Base-by-base conservation (phyloP, 92 coral and sea anemone genomes). In the Porites lobata region DNA sequence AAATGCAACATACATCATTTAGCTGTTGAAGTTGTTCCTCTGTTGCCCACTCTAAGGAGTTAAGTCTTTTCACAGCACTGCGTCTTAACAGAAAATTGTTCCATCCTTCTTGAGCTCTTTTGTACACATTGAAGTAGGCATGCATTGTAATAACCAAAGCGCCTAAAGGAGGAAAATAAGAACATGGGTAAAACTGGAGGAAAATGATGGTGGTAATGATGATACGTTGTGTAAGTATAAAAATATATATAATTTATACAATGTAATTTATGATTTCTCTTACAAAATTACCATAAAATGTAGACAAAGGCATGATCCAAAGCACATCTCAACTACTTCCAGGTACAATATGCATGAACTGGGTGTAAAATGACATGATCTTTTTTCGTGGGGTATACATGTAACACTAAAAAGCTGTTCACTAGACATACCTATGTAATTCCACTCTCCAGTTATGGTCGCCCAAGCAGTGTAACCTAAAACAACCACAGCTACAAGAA, bases 121-220 rank as follows among this genome's bases (percentile, higher is more conserved):
- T 86, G 91, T 96, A 96, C 32, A 96, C 98, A 88, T 96, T 96
- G 91, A 95, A 96, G 86, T 96, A 95, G 17, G 98, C 96, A 92
- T 96, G 99, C 86, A 95, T 69, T 58, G 94, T 90, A 77, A 96
- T 95, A 2, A 96, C 93, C 18, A 91, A 67, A n/a, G 98, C 91
- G 78, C 99, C 98, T 96, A 50, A 1, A 84, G 77, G 74, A 70
- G 58, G 74, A 17, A 20, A 62, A 73, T 1, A 52, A 24, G 14
- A 29, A 2, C 2, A 0, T 32, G 3, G 9, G 54, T 7, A 14
- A 14, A 56, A 56, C 15, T 56, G 13, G 8, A 14, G 11, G 11
- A 56, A 56, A 56, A 56, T 56, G 11, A 14, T 54, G 59, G 15
- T 56, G 11, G 3, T 14, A 56, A 56, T 56, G 61, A 14, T 38